phyloP scores from a whole-genome alignment of 2,113 vertebrate genomes.

The Deroptyus accipitrinus region DNA sequence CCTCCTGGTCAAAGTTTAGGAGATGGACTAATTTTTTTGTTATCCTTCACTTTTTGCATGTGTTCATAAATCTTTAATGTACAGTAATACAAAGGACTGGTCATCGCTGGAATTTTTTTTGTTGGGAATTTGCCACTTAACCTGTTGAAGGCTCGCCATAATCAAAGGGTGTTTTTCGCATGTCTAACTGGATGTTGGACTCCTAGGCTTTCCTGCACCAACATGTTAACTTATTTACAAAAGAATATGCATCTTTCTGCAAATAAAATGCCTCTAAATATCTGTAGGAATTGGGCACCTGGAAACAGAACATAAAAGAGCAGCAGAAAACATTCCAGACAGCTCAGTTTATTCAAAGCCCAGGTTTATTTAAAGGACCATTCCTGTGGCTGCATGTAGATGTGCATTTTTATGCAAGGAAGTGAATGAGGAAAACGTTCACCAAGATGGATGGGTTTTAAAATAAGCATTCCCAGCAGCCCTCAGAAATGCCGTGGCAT shows the following conservation, averaged over 20 bases:
- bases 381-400: neutral
- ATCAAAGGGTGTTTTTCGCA: neutral
- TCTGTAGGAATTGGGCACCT: neutral
- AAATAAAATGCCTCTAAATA: neutral
- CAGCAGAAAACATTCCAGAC: neutral
- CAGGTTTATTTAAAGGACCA: neutral
- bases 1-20: neutral
- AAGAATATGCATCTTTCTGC: neutral
- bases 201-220: neutral
- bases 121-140: neutral
- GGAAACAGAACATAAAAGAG: neutral
- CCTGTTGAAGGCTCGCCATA: neutral
- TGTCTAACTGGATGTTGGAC: neutral
- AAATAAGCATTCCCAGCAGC: neutral
- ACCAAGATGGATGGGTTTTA: neutral
- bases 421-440: fast-evolving
- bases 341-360: neutral
- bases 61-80: neutral
- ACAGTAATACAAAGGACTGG: neutral
- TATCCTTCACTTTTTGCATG: neutral
- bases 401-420: neutral
- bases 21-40: neutral
- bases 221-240: neutral
- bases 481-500: neutral
- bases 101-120: neutral